Conservation (phyloP, 2,888 invertebrate species). For the Ormyrus thymus region DNA sequence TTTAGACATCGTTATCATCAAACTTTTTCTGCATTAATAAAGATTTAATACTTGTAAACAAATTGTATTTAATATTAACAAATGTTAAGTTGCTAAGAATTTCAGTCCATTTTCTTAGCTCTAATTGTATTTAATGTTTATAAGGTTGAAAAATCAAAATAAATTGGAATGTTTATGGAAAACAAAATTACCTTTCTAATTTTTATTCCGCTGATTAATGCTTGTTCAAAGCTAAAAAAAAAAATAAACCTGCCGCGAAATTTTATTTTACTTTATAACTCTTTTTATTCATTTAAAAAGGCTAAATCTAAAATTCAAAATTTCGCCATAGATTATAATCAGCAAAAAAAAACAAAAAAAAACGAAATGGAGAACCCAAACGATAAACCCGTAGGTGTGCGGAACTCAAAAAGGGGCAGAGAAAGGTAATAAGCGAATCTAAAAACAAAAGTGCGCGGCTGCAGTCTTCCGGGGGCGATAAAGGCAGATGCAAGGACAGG, state of each 20-base stretch:
- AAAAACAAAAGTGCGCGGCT: constrained; percentile 4
- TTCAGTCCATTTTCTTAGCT: too few species aligned
- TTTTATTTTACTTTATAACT: background rate
- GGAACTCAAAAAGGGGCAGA: constrained; percentile 14
- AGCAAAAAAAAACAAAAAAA: background rate
- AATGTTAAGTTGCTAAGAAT: constrained; percentile 9
- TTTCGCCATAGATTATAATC: constrained; percentile 6
- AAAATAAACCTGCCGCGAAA: background rate
- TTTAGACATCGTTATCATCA: constrained; percentile 15
- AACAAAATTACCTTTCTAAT: constrained; percentile 39
- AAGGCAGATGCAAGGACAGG: constrained; percentile 24
- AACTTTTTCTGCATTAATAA: constrained; percentile 26
- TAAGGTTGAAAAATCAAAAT: constrained; percentile 1
- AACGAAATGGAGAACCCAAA: background rate
- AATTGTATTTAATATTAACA: constrained; percentile 15
- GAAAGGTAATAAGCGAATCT: too few species aligned
- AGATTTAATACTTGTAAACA: constrained; percentile 34
- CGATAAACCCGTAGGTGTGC: constrained; percentile 3
- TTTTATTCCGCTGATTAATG: constrained; percentile 17
- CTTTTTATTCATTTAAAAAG: too few species aligned
- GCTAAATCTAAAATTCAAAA: background rate
- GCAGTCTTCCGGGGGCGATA: constrained; percentile 26
- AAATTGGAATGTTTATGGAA: background rate
- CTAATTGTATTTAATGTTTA: constrained; percentile 12
- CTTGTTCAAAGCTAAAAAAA: background rate